phyloP scores from a whole-genome alignment of 2,113 vertebrate species.

The Todiramphus saurophagus region DNA sequence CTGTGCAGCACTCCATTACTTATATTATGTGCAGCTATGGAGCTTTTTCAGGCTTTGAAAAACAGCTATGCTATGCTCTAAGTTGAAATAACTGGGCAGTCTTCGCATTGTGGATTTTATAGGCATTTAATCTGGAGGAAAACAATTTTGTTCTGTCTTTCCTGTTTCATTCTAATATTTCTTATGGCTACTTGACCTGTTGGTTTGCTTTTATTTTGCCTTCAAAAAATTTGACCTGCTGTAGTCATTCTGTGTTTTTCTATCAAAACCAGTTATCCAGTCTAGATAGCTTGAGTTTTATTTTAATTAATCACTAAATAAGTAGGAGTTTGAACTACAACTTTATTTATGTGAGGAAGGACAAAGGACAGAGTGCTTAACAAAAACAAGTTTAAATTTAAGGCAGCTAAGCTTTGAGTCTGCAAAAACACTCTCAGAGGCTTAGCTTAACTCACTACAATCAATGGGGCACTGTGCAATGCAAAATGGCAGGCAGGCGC shows the following conservation, averaged over 20 bases:
- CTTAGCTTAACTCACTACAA: neutral
- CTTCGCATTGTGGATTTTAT: neutral
- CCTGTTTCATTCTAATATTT: neutral
- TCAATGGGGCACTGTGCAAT: neutral
- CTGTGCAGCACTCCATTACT: neutral
- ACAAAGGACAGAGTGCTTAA: neutral
- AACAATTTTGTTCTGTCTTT: neutral
- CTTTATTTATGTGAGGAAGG: neutral
- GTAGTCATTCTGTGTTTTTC: neutral
- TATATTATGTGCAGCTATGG: neutral
- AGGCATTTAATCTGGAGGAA: neutral
- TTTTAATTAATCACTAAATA: constrained; percentile 15
- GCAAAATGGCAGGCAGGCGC: neutral
- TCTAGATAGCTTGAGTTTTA: neutral
- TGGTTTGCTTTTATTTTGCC: neutral
- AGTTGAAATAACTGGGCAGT: neutral
- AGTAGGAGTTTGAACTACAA: neutral
- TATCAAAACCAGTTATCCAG: neutral
- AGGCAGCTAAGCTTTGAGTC: constrained; percentile 20
- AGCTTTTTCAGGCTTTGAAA: neutral
- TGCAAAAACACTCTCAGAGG: neutral
- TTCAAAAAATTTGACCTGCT: neutral
- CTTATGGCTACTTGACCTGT: neutral
- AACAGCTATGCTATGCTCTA: neutral
- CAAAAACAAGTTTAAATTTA: constrained; percentile 37